A percentile compares a stretch with the other conserved stretches of the same genome.
phyloP scores from a whole-genome alignment of 2,113 vertebrate species.

The Sylvietta virens region DNA sequence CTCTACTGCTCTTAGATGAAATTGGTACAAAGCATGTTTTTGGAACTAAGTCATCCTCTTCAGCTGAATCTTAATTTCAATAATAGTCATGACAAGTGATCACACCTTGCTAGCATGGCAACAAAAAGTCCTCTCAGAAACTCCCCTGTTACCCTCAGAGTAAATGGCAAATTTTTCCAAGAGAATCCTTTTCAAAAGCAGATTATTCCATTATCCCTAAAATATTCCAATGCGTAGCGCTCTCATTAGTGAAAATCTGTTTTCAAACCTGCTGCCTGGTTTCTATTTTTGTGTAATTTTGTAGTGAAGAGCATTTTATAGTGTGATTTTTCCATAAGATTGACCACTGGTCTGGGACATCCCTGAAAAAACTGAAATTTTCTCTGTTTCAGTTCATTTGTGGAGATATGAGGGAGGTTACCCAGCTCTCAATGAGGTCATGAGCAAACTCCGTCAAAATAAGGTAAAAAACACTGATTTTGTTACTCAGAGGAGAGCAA shows the following conservation, averaged over 20 bases:
- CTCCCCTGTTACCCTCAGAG: neutral
- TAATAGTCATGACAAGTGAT: neutral
- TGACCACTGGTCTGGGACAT: neutral
- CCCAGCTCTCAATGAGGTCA: constrained; percentile 97
- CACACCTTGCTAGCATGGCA: neutral
- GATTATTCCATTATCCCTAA: neutral
- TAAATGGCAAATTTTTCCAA: neutral
- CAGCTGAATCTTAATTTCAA: neutral
- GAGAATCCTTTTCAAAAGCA: neutral
- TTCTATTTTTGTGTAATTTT: neutral
- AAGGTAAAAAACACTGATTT: constrained; percentile 75
- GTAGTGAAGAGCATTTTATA: neutral
- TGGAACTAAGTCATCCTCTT: neutral
- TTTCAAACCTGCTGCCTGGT: neutral
- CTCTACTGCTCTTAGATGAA: neutral
- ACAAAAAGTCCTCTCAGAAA: neutral
- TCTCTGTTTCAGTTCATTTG: constrained; percentile 88
- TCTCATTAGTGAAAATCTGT: neutral
- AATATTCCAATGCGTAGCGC: neutral
- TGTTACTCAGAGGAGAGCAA: neutral
- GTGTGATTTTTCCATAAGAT: neutral
- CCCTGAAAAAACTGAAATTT: neutral
- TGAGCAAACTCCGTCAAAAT: constrained; percentile 93
- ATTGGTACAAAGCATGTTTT: neutral
- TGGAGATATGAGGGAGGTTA: constrained; percentile 98